A percentile compares a stretch with the other conserved stretches of the same genome.
Evolutionary conservation across 53 echinoderm and acorn worm genomes (phyloP).

Genomic region (Zoroaster sp.): DNA sequence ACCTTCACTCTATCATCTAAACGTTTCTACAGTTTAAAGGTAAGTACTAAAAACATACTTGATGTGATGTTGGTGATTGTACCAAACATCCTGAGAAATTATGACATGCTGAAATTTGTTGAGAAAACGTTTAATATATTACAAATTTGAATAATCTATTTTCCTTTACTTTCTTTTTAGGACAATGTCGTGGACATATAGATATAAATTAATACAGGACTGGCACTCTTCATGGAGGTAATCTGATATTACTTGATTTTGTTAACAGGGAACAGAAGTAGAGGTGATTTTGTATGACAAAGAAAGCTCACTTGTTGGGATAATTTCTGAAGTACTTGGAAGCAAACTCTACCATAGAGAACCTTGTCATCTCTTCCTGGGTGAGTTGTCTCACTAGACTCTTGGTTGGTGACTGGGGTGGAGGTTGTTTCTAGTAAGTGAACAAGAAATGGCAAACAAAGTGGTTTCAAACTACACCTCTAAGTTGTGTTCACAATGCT

Average conservation of each 20-base stretch:
- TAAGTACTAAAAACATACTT: no score
- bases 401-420: background rate
- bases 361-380: constrained; percentile 60
- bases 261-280: background rate
- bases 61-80: no score
- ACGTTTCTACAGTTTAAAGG: no score
- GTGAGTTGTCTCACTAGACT: background rate
- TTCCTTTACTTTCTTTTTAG: background rate
- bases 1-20: no score
- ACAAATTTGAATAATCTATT: background rate
- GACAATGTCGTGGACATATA: background rate
- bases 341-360: constrained; percentile 96
- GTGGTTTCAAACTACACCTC: background rate
- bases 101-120: no score
- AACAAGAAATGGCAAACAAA: background rate
- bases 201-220: background rate
- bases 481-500: background rate
- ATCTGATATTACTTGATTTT: background rate
- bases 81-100: no score
- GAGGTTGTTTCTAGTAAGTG: background rate
- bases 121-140: no score
- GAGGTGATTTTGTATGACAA: background rate
- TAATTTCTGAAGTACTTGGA: constrained; percentile 82
- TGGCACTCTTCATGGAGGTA: background rate
- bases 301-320: constrained; percentile 70